A percentile compares a stretch with the other conserved stretches of the same genome.
Conservation (phyloP, 2,888 invertebrate species). For the Endotricha flammealis region DNA sequence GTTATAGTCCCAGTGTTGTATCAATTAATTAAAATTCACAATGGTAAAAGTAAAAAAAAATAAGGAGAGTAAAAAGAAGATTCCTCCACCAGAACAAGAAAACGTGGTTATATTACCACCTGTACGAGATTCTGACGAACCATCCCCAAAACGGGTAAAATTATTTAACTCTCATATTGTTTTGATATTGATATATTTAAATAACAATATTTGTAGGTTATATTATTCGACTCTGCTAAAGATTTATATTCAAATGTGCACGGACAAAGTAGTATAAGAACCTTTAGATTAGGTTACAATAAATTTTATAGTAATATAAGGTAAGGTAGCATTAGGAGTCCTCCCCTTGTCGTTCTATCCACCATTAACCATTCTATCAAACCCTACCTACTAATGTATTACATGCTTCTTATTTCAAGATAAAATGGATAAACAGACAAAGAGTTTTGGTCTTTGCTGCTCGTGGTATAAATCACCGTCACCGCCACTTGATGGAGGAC, state of each 20-base stretch:
- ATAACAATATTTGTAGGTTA: too few species aligned
- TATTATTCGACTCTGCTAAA: neutral
- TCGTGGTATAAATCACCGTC: slow-evolving; percentile 93
- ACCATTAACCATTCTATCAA: too few species aligned
- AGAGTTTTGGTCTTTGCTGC: slow-evolving; percentile 96
- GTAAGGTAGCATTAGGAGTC: neutral
- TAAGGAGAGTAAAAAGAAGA: slow-evolving; percentile 52
- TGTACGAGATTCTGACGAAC: slow-evolving; percentile 85
- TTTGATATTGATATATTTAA: too few species aligned
- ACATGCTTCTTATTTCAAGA: slow-evolving; percentile 60
- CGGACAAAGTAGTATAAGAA: neutral
- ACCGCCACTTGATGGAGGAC: slow-evolving; percentile 97
- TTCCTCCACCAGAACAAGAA: slow-evolving; percentile 46
- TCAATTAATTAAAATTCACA: too few species aligned
- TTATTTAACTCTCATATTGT: too few species aligned
- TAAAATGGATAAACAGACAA: slow-evolving; percentile 96
- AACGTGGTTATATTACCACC: slow-evolving; percentile 67
- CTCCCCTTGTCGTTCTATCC: neutral
- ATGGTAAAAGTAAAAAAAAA: slow-evolving; percentile 61
- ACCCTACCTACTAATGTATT: slow-evolving; percentile 1
- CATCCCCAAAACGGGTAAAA: slow-evolving; percentile 82
- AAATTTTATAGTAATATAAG: neutral
- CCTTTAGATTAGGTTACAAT: neutral
- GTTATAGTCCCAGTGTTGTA: too few species aligned
- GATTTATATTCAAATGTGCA: neutral